Evolutionary conservation across 2,113 vertebrate species (phyloP).

Genomic region (Cacatua alba): DNA sequence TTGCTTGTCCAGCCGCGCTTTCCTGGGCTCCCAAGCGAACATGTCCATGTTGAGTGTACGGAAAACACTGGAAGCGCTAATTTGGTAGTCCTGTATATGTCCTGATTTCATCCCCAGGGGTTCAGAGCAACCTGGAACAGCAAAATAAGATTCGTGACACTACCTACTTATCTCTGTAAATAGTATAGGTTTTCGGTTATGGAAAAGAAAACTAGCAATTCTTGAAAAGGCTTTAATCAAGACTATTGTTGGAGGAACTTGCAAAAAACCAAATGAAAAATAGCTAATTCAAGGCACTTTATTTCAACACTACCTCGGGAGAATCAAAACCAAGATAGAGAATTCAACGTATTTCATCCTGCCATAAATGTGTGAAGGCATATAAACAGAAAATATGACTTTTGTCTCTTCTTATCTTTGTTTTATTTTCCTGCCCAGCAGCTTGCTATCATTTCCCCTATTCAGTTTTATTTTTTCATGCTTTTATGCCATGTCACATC

Average conservation of each 20-base stretch:
- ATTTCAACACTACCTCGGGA: conserved; percentile 31
- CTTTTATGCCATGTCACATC: not conserved
- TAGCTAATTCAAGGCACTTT: conserved; percentile 42
- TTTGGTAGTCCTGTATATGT: conserved; percentile 95
- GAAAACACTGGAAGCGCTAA: conserved; percentile 94
- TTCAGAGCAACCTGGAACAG: conserved; percentile 91
- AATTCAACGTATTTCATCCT: conserved; percentile 35
- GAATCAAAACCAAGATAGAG: conserved; percentile 46
- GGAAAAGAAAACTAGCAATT: not conserved
- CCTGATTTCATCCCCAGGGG: conserved; percentile 98
- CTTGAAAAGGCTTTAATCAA: conserved; percentile 36
- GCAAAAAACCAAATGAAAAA: conserved; percentile 34
- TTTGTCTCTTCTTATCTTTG: not conserved
- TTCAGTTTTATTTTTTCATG: not conserved
- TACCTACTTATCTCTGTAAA: not conserved
- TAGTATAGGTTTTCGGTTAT: not conserved
- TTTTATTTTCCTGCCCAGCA: not conserved
- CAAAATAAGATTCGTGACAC: conserved; percentile 10
- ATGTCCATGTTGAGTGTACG: conserved; percentile 98
- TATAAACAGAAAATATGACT: conserved; percentile 15
- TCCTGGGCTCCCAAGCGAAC: conserved; percentile 98
- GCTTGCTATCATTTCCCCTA: not conserved
- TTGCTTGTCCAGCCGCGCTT: conserved; percentile 96
- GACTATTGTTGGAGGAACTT: conserved; percentile 13
- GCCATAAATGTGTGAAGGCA: conserved; percentile 32